A percentile compares a stretch with the other conserved stretches of the same genome.
Evolutionary conservation across 2,888 invertebrate species (phyloP).

Genomic region (Sicus ferrugineus): DNA sequence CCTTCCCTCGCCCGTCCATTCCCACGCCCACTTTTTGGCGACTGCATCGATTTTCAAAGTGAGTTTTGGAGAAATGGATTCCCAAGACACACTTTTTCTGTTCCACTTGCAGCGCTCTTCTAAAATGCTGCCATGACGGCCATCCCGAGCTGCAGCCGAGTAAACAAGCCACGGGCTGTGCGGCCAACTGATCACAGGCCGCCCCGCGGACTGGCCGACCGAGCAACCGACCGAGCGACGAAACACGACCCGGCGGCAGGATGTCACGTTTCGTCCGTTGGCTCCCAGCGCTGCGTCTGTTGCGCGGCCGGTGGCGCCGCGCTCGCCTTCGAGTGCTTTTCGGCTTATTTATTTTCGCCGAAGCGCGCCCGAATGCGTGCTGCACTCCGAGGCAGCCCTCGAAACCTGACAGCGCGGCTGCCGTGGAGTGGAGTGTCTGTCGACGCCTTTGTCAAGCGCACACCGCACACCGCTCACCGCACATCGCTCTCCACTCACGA

Average conservation of each 20-base stretch:
- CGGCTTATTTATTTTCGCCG: conserved; percentile 21
- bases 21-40: no score
- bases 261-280: background rate
- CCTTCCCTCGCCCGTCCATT: no score
- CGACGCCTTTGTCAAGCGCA: no score
- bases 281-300: background rate
- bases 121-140: conserved; percentile 1
- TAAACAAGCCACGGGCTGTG: background rate
- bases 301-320: background rate
- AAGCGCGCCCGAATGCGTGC: conserved; percentile 23
- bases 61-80: no score
- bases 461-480: no score
- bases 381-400: conserved; percentile 4
- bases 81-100: no score
- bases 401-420: no score
- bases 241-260: background rate
- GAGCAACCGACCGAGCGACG: no score
- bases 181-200: background rate
- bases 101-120: background rate
- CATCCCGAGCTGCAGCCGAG: background rate
- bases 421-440: no score
- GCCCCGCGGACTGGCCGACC: background rate
- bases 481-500: no score
- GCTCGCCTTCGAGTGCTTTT: background rate
- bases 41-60: no score